These are phyloP conservation scores for Momotus momota DNA, from an alignment of 2,797 vertebrate genomes.

Conservation along the genomic window DNA sequence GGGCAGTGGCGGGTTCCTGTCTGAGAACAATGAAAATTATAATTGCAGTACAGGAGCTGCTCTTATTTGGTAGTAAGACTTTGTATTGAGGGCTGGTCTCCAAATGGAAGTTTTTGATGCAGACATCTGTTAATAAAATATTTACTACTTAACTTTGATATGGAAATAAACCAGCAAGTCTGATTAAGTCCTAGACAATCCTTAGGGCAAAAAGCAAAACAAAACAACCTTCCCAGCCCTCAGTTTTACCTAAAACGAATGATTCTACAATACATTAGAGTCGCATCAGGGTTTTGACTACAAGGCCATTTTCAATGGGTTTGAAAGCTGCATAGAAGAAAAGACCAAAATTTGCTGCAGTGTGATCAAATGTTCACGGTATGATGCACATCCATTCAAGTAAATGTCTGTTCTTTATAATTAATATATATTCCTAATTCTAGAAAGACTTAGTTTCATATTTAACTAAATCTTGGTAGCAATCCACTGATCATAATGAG, in stretches of 20 bases:
- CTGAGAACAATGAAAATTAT: conserved; percentile 56
- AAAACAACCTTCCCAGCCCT: neutral
- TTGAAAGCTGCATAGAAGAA: neutral
- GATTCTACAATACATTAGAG: neutral
- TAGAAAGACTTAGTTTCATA: neutral
- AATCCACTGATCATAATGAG: conserved; percentile 17
- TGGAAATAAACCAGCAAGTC: conserved; percentile 30
- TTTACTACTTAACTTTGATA: conserved; percentile 62
- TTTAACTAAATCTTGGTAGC: conserved; percentile 24
- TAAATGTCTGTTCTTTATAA: neutral
- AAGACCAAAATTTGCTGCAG: conserved; percentile 2
- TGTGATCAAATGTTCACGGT: neutral
- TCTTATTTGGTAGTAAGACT: conserved; percentile 24
- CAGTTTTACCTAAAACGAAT: neutral
- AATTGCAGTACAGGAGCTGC: conserved; percentile 39
- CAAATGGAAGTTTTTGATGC: conserved; percentile 47
- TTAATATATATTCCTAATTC: conserved; percentile 7
- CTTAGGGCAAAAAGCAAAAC: neutral
- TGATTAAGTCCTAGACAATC: neutral
- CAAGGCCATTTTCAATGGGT: neutral
- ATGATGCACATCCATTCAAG: neutral
- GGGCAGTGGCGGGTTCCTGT: conserved; percentile 52
- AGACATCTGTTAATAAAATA: conserved; percentile 67
- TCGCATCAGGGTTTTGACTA: neutral
- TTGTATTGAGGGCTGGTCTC: neutral